phyloP scores from a whole-genome alignment of 2,797 vertebrate species.

The Mormyrus hasselquistii region DNA sequence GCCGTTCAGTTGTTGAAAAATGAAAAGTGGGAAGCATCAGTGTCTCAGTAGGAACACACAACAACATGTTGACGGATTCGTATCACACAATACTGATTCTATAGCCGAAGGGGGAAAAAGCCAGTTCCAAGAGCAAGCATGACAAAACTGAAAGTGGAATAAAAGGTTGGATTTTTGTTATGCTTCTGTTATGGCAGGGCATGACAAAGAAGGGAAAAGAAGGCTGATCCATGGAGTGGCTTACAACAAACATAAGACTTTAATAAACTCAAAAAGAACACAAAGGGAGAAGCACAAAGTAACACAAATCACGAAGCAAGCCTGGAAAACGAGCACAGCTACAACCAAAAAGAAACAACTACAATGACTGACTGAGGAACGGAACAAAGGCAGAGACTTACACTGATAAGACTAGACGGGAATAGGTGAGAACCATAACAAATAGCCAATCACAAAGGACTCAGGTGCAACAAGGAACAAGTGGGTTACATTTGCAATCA shows the following conservation, averaged over 20 bases:
- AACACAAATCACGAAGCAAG: not conserved
- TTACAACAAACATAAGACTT: not conserved
- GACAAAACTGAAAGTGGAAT: not conserved
- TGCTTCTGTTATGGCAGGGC: not conserved
- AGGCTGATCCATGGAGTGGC: not conserved
- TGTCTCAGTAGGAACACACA: not conserved
- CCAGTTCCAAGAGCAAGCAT: not conserved
- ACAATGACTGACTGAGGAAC: not conserved
- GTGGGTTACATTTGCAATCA: not conserved
- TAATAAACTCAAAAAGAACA: not conserved
- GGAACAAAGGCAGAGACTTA: not conserved
- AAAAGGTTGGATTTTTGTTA: not conserved
- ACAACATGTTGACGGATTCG: not conserved
- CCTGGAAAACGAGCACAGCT: not conserved
- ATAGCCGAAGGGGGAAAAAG: not conserved
- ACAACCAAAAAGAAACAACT: not conserved
- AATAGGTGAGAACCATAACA: not conserved
- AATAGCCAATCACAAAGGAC: not conserved
- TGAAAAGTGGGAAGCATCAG: not conserved
- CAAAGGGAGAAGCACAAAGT: not conserved
- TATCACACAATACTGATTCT: not conserved
- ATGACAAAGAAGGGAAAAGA: not conserved
- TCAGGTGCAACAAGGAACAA: not conserved
- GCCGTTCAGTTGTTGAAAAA: not conserved
- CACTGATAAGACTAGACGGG: not conserved